Percentiles rank a stretch among this genome's conserved stretches.
phyloP scores from a whole-genome alignment of 2,888 invertebrate species.

The Maniola hyperantus region DNA sequence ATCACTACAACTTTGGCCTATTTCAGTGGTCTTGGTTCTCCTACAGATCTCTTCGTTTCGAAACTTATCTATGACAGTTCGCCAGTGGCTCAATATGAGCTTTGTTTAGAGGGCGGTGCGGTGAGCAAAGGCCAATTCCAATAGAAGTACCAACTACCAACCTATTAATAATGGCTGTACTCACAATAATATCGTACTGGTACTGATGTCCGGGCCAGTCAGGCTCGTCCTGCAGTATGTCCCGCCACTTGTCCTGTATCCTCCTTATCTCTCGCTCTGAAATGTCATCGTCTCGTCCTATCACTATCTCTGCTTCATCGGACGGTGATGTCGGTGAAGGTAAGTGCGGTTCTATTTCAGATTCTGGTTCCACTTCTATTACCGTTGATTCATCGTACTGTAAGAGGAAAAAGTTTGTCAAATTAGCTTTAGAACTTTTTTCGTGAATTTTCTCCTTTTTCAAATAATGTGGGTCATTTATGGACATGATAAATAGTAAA shows the following conservation, averaged over 20 bases:
- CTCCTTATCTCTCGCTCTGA: constrained; percentile 81
- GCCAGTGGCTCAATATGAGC: too few relatives aligned
- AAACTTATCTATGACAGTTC: too few relatives aligned
- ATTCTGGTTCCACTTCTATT: constrained; percentile 87
- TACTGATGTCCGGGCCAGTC: constrained; percentile 76
- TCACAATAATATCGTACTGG: constrained; percentile 90
- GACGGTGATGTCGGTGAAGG: constrained; percentile 74
- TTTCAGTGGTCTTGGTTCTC: too few relatives aligned
- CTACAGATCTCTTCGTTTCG: too few relatives aligned
- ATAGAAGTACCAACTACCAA: too few relatives aligned
- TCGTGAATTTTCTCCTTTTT: too few relatives aligned
- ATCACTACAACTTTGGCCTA: too few relatives aligned
- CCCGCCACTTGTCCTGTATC: constrained; percentile 90
- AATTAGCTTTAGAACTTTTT: not conserved
- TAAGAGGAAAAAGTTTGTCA: not conserved
- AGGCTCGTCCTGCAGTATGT: constrained; percentile 83
- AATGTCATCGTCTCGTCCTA: constrained; percentile 73
- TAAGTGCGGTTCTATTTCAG: constrained; percentile 80
- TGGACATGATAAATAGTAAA: too few relatives aligned
- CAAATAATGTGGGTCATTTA: too few relatives aligned
- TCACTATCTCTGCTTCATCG: constrained; percentile 85
- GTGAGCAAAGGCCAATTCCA: too few relatives aligned
- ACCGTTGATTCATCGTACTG: constrained; percentile 87
- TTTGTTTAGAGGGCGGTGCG: too few relatives aligned
- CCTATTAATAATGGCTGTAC: constrained; percentile 47